Percentiles rank a stretch among this genome's conserved stretches.
Conservation (phyloP, 2,797 vertebrate genomes). For the Erpetoichthys calabaricus region DNA sequence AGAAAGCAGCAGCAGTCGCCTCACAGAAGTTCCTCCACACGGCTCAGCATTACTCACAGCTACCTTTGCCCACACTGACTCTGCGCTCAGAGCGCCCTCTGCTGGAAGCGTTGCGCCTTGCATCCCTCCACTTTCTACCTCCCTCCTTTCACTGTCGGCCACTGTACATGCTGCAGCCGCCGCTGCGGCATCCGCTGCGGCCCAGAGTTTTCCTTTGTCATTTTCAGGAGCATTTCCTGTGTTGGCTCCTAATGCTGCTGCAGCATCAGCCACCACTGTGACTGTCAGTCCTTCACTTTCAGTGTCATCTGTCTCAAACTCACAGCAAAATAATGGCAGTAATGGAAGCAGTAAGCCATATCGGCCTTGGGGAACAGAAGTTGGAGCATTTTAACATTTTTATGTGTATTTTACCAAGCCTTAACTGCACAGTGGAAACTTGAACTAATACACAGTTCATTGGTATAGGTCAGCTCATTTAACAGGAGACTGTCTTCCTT, state of each 20-base stretch:
- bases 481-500: too few species aligned
- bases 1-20: conserved; percentile 42
- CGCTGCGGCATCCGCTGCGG: conserved; percentile 49
- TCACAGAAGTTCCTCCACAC: conserved; percentile 35
- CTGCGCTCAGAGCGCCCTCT: conserved; percentile 51
- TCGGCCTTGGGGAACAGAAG: conserved; percentile 85
- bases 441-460: background rate
- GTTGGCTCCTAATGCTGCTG: conserved; percentile 49
- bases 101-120: conserved; percentile 47
- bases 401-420: background rate
- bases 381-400: conserved; percentile 65
- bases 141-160: conserved; percentile 68
- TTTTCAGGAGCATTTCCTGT: conserved; percentile 61
- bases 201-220: conserved; percentile 66
- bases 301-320: conserved; percentile 32
- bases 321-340: conserved; percentile 39
- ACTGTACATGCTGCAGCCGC: conserved; percentile 62
- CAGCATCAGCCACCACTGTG: conserved; percentile 42
- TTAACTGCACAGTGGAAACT: background rate
- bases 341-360: conserved; percentile 59
- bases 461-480: too few species aligned
- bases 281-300: conserved; percentile 54
- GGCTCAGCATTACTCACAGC: conserved; percentile 55
- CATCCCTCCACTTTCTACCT: conserved; percentile 57
- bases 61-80: conserved; percentile 57